Base-by-base conservation (phyloP, 2,797 vertebrate genomes). In the Limosa lapponica region DNA sequence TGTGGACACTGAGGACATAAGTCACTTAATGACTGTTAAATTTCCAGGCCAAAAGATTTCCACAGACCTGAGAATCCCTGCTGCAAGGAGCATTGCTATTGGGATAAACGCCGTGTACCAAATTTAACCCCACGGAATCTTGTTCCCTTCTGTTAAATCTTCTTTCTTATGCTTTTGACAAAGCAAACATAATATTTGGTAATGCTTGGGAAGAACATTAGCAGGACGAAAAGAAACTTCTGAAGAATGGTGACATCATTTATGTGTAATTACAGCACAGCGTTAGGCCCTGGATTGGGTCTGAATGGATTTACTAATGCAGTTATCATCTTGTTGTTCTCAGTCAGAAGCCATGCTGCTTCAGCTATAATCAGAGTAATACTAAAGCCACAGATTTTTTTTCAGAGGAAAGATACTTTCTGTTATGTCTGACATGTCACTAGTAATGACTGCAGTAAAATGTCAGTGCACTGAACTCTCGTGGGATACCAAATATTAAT, bases 171-270 rank as follows among this genome's bases (percentile, higher is more conserved):
- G 46, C 9, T 89, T 80, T 91, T 77, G 44, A 81, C 62, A 66
- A 75, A 86, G 41, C 19, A 65, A 87, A 36, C 48, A 9, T 67
- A 43, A 44, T 80, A 75, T 83, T 77, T 94, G 57, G 52, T 95
- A 90, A 82, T 69, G 32, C 25, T 92, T 82, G 46, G 86, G 86
- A 72, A 80, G 87, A 92, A 83, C 1, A 1, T 62, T 94, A 71
- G 44, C 19, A 84, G 66, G 22, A 87, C 44, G 30, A 80, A 90
- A 28, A 87, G 57, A 93, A 96, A 84, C 67, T 48, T 96, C 67
- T 82, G 48, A 52, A 75, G 32, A 93, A 32, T 39, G 15, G 18
- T 83, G 89, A 66, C 65, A 74, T 87, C 79, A 79, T 88, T 78
- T 83, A 57, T 83, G 70, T 82, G 37, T 86, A 88, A 93, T 95